phyloP scores from a whole-genome alignment of 2,797 vertebrate species.

The Halcyon leucocephala region DNA sequence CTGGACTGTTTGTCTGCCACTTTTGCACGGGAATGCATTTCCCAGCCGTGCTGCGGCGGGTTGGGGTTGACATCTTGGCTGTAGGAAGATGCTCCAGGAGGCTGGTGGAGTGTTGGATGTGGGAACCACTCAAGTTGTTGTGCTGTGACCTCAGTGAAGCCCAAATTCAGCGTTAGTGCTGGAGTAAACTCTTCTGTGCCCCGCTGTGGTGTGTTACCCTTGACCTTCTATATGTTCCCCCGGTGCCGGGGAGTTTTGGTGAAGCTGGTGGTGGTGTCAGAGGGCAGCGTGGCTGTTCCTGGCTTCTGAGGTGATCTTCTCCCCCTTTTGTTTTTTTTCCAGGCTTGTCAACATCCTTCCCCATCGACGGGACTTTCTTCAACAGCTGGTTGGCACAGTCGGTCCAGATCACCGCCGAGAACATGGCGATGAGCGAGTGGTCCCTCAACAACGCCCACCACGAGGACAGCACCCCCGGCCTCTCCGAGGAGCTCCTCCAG shows the following conservation, averaged over 20 bases:
- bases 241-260: fast-evolving
- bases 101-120: neutral
- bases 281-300: neutral
- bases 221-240: fast-evolving
- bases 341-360: conserved; percentile 94
- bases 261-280: fast-evolving
- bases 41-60: neutral
- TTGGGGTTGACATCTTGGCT: neutral
- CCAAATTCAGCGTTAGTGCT: neutral
- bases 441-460: conserved; percentile 87
- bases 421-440: conserved; percentile 94
- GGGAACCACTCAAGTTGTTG: fast-evolving
- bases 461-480: conserved; percentile 85
- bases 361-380: conserved; percentile 92
- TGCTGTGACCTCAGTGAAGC: neutral
- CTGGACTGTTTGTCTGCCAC: neutral
- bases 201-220: fast-evolving
- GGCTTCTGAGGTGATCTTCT: neutral
- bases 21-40: fast-evolving
- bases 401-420: conserved; percentile 94
- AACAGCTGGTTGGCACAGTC: conserved; percentile 97
- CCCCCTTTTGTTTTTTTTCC: neutral
- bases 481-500: conserved; percentile 93
- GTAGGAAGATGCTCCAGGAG: neutral
- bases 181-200: neutral